Percentiles rank a stretch among this genome's conserved stretches.
Conservation (phyloP, 2,888 invertebrate species). For the Polietes domitor region DNA sequence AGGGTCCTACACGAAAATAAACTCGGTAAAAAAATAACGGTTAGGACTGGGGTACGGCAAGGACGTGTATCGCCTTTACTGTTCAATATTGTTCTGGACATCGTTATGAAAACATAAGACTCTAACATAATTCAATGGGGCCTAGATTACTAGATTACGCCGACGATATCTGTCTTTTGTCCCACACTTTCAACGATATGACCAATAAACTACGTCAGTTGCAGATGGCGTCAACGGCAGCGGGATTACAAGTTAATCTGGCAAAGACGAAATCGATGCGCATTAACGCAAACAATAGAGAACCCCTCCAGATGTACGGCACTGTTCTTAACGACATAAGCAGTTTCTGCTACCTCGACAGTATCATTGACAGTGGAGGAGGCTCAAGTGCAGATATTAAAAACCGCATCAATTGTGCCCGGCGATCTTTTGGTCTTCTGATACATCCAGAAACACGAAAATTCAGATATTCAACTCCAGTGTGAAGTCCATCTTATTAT, state of each 20-base stretch:
- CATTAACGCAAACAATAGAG: neutral
- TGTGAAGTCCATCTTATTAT: too few relatives aligned
- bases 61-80: neutral
- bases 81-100: neutral
- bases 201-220: neutral
- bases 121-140: too few relatives aligned
- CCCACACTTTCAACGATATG: neutral
- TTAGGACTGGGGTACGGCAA: neutral
- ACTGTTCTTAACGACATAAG: neutral
- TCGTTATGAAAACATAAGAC: too few relatives aligned
- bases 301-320: neutral
- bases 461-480: too few relatives aligned
- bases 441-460: too few relatives aligned
- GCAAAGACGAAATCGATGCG: neutral
- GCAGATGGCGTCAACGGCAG: neutral
- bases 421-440: too few relatives aligned
- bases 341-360: neutral
- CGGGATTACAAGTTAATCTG: neutral
- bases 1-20: neutral
- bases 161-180: too few relatives aligned
- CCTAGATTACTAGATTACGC: neutral
- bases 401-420: too few relatives aligned
- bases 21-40: neutral
- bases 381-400: too few relatives aligned
- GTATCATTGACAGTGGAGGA: neutral